These are phyloP conservation scores for Pyrrhia umbra DNA, from an alignment of 2,888 invertebrate species.

Conservation along the genomic window DNA sequence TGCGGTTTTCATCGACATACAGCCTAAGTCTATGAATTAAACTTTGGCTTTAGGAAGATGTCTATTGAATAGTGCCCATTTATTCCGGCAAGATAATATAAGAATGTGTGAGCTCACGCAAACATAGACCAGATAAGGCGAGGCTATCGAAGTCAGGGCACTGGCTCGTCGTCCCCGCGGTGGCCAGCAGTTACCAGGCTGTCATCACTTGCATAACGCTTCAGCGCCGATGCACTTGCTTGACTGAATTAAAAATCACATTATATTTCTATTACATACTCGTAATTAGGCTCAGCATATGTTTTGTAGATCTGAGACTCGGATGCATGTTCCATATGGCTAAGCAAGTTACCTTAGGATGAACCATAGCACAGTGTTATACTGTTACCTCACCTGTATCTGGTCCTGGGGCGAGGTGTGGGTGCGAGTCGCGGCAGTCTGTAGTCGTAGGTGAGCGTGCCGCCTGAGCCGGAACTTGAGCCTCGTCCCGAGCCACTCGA, in stretches of 20 bases:
- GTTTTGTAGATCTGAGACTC: no score
- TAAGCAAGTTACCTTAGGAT: no score
- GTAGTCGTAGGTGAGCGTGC: slow-evolving; percentile 71
- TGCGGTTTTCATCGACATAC: neutral
- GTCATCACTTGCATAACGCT: slow-evolving; percentile 88
- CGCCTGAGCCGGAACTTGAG: slow-evolving; percentile 84
- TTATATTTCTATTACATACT: no score
- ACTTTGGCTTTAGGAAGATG: slow-evolving; percentile 41
- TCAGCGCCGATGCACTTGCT: slow-evolving; percentile 81
- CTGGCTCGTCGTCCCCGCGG: slow-evolving; percentile 71
- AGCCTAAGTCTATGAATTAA: slow-evolving; percentile 23
- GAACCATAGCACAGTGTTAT: no score
- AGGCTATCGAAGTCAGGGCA: slow-evolving; percentile 71
- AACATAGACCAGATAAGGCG: slow-evolving; percentile 19
- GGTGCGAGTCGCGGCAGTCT: slow-evolving; percentile 82
- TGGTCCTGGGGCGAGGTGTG: slow-evolving; percentile 79
- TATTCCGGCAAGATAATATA: slow-evolving; percentile 20
- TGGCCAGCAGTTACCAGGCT: slow-evolving; percentile 85
- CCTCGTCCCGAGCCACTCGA: slow-evolving; percentile 87
- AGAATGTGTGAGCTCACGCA: slow-evolving; percentile 22
- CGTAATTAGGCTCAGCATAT: no score
- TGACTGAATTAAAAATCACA: slow-evolving; percentile 75
- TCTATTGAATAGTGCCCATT: slow-evolving; percentile 16
- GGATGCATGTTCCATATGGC: no score
- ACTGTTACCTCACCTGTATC: slow-evolving; percentile 87